A percentile compares a stretch with the other conserved stretches of the same genome.
phyloP scores from a whole-genome alignment of 2,797 vertebrate genomes.

The Lagodon rhomboides region DNA sequence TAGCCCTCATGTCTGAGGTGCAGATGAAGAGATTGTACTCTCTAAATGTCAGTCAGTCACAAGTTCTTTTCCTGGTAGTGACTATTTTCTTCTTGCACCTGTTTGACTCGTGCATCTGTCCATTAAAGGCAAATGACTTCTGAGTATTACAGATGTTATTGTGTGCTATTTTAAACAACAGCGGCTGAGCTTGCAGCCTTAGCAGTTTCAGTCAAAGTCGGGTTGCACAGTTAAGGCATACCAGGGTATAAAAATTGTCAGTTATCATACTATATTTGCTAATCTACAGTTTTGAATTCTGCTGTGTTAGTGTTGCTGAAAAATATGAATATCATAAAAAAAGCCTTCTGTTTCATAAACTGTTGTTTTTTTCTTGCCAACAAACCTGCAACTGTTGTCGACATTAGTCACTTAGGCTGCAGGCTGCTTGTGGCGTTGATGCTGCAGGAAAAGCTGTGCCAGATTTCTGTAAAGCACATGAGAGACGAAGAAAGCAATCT shows the following conservation, averaged over 20 bases:
- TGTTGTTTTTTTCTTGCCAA: slow-evolving; percentile 12
- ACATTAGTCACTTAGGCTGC: slow-evolving; percentile 20
- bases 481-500: slow-evolving; percentile 45
- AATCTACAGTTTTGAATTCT: no score
- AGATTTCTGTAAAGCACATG: slow-evolving; percentile 36
- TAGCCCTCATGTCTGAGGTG: background rate
- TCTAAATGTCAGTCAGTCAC: slow-evolving; percentile 15
- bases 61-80: slow-evolving; percentile 22
- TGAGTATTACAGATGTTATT: slow-evolving; percentile 10
- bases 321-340: background rate
- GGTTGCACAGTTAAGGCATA: background rate
- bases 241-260: no score
- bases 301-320: no score
- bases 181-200: slow-evolving; percentile 29
- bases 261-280: no score
- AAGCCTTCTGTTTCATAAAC: background rate
- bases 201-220: slow-evolving; percentile 15
- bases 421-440: slow-evolving; percentile 28
- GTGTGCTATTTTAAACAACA: slow-evolving; percentile 32
- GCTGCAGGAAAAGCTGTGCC: slow-evolving; percentile 40
- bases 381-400: slow-evolving; percentile 17
- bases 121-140: slow-evolving; percentile 17
- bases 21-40: background rate
- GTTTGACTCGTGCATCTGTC: slow-evolving; percentile 27
- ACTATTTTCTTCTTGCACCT: slow-evolving; percentile 10